Evolutionary conservation across 2,113 vertebrate genomes (phyloP).

Genomic region (Pantherophis guttatus): DNA sequence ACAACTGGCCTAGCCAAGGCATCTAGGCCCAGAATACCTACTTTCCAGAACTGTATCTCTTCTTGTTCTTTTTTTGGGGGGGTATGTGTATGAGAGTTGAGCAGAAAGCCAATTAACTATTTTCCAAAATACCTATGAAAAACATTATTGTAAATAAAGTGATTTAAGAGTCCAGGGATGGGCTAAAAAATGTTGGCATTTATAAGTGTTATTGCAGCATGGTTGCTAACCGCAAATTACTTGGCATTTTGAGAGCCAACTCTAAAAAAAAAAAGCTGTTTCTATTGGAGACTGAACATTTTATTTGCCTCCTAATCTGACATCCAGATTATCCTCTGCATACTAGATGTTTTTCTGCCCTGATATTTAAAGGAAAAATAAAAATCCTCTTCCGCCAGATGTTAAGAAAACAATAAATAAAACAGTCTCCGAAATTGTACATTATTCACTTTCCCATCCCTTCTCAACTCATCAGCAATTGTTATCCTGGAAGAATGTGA

Average conservation of each 20-base stretch:
- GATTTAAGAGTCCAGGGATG: neutral
- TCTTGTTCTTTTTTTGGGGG: neutral
- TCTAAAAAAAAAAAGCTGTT: conserved; percentile 41
- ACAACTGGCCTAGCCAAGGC: neutral
- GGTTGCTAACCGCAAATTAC: conserved; percentile 49
- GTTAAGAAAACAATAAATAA: conserved; percentile 33
- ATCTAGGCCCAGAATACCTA: neutral
- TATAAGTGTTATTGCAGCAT: conserved; percentile 9
- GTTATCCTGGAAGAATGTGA: conserved; percentile 13
- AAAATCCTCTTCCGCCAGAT: conserved; percentile 51
- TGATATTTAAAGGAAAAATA: conserved; percentile 51
- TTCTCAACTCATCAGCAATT: neutral
- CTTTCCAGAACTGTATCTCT: neutral
- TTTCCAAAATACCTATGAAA: neutral
- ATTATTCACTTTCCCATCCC: neutral
- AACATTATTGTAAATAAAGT: neutral
- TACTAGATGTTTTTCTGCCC: conserved; percentile 20
- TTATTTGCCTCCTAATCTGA: conserved; percentile 76
- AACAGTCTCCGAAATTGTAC: neutral
- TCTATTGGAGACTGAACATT: conserved; percentile 50
- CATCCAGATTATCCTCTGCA: conserved; percentile 55
- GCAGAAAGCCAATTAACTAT: neutral
- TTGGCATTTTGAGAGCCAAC: conserved; percentile 44
- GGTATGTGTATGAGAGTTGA: neutral
- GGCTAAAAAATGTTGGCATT: conserved; percentile 4